Evolutionary conservation across 1,140 invertebrate genomes (phyloP).

Genomic region (Thaumetopoea pityocampa): DNA sequence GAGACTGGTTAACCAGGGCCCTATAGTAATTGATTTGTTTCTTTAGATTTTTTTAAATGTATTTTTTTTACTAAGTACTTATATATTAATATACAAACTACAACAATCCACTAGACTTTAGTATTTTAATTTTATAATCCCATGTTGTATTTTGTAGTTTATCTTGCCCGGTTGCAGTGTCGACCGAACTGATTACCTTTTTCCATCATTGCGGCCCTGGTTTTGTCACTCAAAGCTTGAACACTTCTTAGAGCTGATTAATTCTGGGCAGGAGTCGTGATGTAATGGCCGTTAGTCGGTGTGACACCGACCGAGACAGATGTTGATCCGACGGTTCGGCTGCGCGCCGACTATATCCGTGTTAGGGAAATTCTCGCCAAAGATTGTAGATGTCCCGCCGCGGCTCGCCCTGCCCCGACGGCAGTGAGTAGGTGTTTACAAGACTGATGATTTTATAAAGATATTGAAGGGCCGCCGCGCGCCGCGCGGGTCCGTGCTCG

Average conservation of each 20-base stretch:
- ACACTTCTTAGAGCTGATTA: too few species aligned
- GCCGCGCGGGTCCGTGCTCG: too few species aligned
- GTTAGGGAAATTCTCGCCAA: constrained; percentile 25
- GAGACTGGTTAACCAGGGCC: too few species aligned
- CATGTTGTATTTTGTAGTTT: not conserved
- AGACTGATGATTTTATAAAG: constrained; percentile 69
- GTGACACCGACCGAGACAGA: constrained; percentile 34
- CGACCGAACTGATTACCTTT: too few species aligned
- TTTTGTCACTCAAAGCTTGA: too few species aligned
- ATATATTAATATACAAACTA: too few species aligned
- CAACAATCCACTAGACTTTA: too few species aligned
- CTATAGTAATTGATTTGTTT: too few species aligned
- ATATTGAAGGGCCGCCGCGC: constrained; percentile 42
- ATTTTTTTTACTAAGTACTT: too few species aligned
- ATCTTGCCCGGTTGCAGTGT: not conserved
- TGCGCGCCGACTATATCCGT: constrained; percentile 22
- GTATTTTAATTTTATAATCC: not conserved
- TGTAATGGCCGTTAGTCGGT: not conserved
- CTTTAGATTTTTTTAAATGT: too few species aligned
- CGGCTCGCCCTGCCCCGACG: constrained; percentile 23
- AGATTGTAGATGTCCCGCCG: constrained; percentile 22
- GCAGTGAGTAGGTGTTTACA: constrained; percentile 48
- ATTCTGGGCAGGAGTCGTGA: too few species aligned
- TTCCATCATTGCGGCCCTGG: too few species aligned
- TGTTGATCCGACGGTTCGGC: constrained; percentile 40